Base-by-base conservation (phyloP, 1,140 invertebrate genomes). In the Drosophila sulfurigaster region DNA sequence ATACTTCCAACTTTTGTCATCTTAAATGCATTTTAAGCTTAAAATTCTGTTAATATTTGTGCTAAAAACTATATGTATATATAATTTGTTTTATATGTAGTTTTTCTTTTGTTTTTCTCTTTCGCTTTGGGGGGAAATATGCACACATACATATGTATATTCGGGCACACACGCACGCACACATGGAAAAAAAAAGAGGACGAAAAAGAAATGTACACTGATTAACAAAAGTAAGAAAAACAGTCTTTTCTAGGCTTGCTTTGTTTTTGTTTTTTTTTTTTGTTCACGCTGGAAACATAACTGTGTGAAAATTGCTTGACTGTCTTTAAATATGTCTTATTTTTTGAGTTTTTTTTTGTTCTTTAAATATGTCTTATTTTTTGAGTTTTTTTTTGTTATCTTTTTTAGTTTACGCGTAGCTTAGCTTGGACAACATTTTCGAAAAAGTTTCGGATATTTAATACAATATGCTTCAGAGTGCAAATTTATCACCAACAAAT, bases 221-320 rank as follows among this genome's bases (percentile, higher is more conserved):
- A 30, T 5, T 3, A 62, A 46, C 25, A 60, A 60, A 60, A 48
- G 8, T 48, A 15, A 65, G 82, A 71, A 89, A 25, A 88, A 85
- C 85, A 89, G 85, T 88, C 85, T 89, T 80, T 79, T 81, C 41
- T 62, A 75, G 52, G 8, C 51, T 57, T 73, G 32, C 49, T 52
- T 25, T 25, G 20, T 25, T 25, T 49, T 52, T 78, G 59, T 58
- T 75, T 52, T 77, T 35, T 69, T 68, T 69, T 76, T 86, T 74
- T 71, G 32, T 72, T 78, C 60, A 70, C 73, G 54, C 62, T 60
- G 38, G 41, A 85, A 88, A 88, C 68, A 82, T 87, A 88, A 78
- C 80, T 73, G 49, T 70, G 52, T 68, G 80, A 68, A 86, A 83
- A 75, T 78, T 57, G 67, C 57, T 78, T 51, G 32, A 62, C 62